These are phyloP conservation scores for Carettochelys insculpta DNA, from an alignment of 2,113 vertebrate genomes.

Conservation along the genomic window DNA sequence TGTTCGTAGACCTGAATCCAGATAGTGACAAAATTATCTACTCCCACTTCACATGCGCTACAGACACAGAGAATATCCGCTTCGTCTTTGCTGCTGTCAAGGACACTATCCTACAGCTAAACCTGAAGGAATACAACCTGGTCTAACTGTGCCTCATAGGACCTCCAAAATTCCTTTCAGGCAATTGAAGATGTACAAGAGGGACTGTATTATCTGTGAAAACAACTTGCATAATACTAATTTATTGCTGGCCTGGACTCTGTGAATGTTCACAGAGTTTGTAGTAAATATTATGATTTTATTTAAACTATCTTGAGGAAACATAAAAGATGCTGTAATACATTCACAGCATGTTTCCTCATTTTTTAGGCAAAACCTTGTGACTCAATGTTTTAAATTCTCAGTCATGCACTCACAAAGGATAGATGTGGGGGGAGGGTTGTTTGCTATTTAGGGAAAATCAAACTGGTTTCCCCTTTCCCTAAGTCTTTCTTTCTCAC, in stretches of 20 bases:
- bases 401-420: conserved; percentile 73
- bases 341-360: conserved; percentile 82
- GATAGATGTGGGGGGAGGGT: conserved; percentile 62
- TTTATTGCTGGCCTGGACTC: conserved; percentile 92
- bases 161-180: conserved; percentile 50
- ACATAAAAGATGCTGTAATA: conserved; percentile 80
- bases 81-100: conserved; percentile 97
- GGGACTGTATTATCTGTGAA: conserved; percentile 86
- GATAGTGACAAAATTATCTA: conserved; percentile 97
- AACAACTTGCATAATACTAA: conserved; percentile 89
- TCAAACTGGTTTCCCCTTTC: conserved; percentile 54
- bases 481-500: not conserved
- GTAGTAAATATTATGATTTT: conserved; percentile 89
- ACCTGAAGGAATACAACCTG: conserved; percentile 96
- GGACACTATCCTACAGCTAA: conserved; percentile 94
- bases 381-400: conserved; percentile 79
- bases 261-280: conserved; percentile 79
- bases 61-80: conserved; percentile 95
- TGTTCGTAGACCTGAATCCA: conserved; percentile 97
- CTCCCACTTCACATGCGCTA: conserved; percentile 97
- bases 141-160: conserved; percentile 79
- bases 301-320: conserved; percentile 85
- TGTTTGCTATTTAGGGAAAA: conserved; percentile 73
- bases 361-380: conserved; percentile 82
- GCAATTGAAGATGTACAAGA: conserved; percentile 73